Base-by-base conservation (phyloP, 2,888 invertebrate genomes). In the Melinaea menophilus region DNA sequence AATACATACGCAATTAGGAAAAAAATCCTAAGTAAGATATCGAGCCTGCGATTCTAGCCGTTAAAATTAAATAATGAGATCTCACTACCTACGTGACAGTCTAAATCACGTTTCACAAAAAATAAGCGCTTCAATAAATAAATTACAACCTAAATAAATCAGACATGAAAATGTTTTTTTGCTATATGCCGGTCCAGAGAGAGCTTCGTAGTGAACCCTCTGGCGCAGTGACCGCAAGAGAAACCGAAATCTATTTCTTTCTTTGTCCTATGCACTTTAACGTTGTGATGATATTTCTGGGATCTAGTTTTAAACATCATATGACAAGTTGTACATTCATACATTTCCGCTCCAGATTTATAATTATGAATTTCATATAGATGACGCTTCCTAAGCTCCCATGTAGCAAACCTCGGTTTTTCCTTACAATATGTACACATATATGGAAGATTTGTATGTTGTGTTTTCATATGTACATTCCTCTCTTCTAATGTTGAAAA, bases 111-210 rank as follows among this genome's bases (percentile, higher is more conserved):
- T 45, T 13, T 11, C 33, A 51, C 41, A 55, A 45, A 31, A 55
- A 11, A 47, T 34, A 34, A 58, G 22, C 34, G 13, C 13, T 33
- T 34, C 31, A 47, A 58, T 33, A 58, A 47, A 58, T 46, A 58
- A 33, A 41, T 33, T 35, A 31, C 12, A 31, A 51, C 51, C 37
- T 33, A 33, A 55, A 5, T 11, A 48, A 54, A 61, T 69, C 67
- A 70, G 41, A 65, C 64, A 31, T 66, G 69, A 47, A 69, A 90
- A 79, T 92, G 92, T 67, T 92, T 92, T 69, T 89, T 88, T 4
- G 90, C 86, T 70, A 92, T 86, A 73, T 92, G 92, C 63, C 91
- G 91, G 65, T 92, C 92, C 34, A 92, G 73, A 34, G 91, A 90
- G 56, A 91, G 74, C 68, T 92, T 92, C 0, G 90, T 85, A 31